Evolutionary conservation across 2,113 vertebrate species (phyloP).

Genomic region (Calidris pygmaea): DNA sequence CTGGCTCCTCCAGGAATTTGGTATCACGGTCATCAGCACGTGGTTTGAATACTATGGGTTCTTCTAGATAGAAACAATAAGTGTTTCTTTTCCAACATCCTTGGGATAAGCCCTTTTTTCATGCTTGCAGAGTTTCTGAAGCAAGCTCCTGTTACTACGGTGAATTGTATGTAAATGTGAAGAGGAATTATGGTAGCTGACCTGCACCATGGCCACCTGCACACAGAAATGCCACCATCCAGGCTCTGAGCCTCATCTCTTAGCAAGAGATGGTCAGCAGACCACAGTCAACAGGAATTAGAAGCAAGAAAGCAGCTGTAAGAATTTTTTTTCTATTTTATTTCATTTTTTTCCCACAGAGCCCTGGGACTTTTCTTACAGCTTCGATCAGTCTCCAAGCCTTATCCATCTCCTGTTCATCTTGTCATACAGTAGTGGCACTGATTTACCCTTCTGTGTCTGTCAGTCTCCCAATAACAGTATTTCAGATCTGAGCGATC

Average conservation of each 20-base stretch:
- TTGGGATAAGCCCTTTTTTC: background rate
- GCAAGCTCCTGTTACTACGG: background rate
- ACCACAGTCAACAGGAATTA: background rate
- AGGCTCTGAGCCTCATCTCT: background rate
- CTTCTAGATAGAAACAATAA: background rate
- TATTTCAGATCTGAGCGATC: background rate
- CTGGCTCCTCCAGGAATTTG: background rate
- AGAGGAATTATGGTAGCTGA: background rate
- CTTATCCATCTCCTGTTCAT: background rate
- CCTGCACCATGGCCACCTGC: background rate
- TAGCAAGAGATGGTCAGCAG: background rate
- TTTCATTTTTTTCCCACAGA: background rate
- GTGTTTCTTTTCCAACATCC: background rate
- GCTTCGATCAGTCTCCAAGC: background rate
- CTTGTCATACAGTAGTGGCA: background rate
- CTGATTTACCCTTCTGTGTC: background rate
- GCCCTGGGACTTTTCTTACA: background rate
- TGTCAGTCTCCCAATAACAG: background rate
- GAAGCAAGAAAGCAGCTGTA: background rate
- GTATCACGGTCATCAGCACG: background rate
- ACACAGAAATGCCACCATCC: background rate
- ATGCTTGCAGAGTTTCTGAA: background rate
- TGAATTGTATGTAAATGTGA: fast-evolving
- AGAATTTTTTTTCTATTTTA: fast-evolving
- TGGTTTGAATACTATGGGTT: background rate